A percentile compares a stretch with the other conserved stretches of the same genome.
phyloP scores from a whole-genome alignment of 2,113 vertebrate species.

The Ciconia maguari region DNA sequence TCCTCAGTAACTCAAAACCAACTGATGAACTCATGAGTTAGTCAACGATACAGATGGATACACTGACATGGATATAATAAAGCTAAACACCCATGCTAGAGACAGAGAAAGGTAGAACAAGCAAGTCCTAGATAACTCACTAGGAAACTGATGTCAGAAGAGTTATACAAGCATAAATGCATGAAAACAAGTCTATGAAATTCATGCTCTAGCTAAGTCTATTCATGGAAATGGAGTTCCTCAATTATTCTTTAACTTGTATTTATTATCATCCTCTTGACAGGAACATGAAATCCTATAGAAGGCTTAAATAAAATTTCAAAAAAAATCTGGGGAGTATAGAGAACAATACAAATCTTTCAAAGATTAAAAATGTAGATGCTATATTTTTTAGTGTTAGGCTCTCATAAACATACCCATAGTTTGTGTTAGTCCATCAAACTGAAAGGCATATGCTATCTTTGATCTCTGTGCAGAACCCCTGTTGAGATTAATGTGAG shows the following conservation, averaged over 20 bases:
- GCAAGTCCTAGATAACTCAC: not conserved
- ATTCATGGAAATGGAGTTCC: not conserved
- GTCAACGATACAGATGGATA: not conserved
- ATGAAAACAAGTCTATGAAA: conserved; percentile 17
- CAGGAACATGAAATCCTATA: not conserved
- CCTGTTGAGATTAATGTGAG: conserved; percentile 64
- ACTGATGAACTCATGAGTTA: not conserved
- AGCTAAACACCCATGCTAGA: not conserved
- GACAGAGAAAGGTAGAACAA: not conserved
- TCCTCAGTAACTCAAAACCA: not conserved
- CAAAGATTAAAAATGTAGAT: conserved; percentile 29
- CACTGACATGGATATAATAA: not conserved
- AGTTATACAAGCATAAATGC: not conserved
- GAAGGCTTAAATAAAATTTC: conserved; percentile 1
- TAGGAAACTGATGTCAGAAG: not conserved
- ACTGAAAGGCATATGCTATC: conserved; percentile 71
- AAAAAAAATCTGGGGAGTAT: not conserved
- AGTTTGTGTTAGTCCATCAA: conserved; percentile 65
- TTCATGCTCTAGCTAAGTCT: not conserved
- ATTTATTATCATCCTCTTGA: not conserved
- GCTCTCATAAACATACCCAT: conserved; percentile 31
- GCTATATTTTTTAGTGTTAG: conserved; percentile 26
- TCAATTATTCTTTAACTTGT: not conserved
- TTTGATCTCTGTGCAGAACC: conserved; percentile 62
- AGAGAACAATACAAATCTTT: conserved; percentile 31